Evolutionary conservation across 2,888 invertebrate genomes (phyloP), one percentile per base, ranked within the genome.

Genomic region (Dorcus parallelipipedus): DNA sequence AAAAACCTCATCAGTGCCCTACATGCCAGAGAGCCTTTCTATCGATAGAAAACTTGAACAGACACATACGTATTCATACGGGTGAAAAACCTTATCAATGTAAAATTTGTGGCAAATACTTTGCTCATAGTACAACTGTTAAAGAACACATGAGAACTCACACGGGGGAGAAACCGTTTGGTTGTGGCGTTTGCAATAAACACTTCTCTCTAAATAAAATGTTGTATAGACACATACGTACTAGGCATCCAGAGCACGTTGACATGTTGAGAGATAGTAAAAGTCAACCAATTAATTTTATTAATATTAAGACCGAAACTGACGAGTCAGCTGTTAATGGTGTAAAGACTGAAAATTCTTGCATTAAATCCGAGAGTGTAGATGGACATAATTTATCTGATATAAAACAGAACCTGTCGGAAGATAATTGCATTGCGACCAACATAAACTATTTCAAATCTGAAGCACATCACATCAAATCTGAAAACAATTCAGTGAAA

Each of bases 81-180:
- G 75, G 75, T 4, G 76, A 76, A 61, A 76, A 76, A 63, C 76
- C 68, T 4, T 68, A 64, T 40, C 56, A 69, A 26, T 76, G 76
- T 62, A 64, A 69, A 38, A 61, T 72, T 40, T 76, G 76, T 60
- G 71, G 70, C 1, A 68, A 66, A 61, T 62, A 65, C 38, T 76
- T 76, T 67, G 74, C 75, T 8, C 76, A 76, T 55, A 73, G 76
- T 54, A 75, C 75, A 7, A 75, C 74, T 2, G 72, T 71, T 26
- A 75, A 76, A 63, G 76, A 76, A 57, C 76, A 76, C 55, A 63
- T 70, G 49, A 49, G 65, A 10, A 66, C 71, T n/a, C 76, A 76
- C 54, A 73, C 74, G 0, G 73, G 72, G 3, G 75, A 74, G 54
- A 73, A 71, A 59, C 75, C 76, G 1, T 76, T 68, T 53, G 65